Evolutionary conservation across 1,140 invertebrate genomes (phyloP).

Genomic region (Lethrus apterus): DNA sequence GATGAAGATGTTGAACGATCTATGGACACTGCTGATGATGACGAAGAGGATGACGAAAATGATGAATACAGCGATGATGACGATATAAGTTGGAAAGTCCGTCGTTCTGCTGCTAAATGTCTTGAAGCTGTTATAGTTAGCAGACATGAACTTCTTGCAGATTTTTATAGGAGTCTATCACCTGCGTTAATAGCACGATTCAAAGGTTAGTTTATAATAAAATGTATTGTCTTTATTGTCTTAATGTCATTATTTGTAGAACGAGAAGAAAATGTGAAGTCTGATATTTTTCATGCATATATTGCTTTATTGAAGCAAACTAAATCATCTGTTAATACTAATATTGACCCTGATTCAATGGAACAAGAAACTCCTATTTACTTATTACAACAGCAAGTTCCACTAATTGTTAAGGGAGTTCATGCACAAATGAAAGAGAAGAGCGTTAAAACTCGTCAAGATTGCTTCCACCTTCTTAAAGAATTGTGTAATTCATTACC

Average conservation of each 20-base stretch:
- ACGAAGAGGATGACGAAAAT: conserved; percentile 71
- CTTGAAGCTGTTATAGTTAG: conserved; percentile 91
- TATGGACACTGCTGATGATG: conserved; percentile 61
- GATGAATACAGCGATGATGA: conserved; percentile 98
- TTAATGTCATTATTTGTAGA: conserved; percentile 55
- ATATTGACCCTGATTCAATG: conserved; percentile 68
- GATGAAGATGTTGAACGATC: conserved; percentile 54
- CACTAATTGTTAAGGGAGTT: conserved; percentile 73
- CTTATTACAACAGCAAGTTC: conserved; percentile 59
- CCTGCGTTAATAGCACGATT: conserved; percentile 86
- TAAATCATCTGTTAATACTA: conserved; percentile 56
- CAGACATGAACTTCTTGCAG: conserved; percentile 80
- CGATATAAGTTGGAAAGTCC: conserved; percentile 98
- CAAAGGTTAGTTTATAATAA: conserved; percentile 58
- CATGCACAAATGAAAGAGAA: conserved; percentile 89
- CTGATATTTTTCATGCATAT: conserved; percentile 95
- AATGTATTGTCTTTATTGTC: not conserved
- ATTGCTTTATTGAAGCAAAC: conserved; percentile 89
- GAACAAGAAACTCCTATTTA: conserved; percentile 65
- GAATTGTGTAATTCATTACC: conserved; percentile 86
- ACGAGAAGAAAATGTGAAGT: conserved; percentile 97
- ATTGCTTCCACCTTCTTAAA: conserved; percentile 83
- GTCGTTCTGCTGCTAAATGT: conserved; percentile 94
- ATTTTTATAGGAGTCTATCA: conserved; percentile 84
- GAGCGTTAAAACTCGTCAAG: conserved; percentile 86